Percentiles rank a stretch among this genome's conserved stretches.
phyloP scores from a whole-genome alignment of 2,888 invertebrate genomes.

The Scaptomyza cyrtandrae region DNA sequence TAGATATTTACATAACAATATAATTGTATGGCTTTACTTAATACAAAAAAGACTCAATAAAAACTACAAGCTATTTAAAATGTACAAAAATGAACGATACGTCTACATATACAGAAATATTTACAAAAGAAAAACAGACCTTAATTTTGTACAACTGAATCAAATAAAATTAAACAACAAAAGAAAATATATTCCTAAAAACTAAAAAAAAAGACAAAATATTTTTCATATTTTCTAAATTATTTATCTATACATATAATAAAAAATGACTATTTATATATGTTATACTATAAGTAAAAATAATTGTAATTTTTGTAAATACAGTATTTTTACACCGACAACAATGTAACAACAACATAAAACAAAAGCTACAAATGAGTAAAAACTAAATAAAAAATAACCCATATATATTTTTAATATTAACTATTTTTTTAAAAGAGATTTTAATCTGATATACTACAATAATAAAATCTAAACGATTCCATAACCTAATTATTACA shows the following conservation, averaged over 20 bases:
- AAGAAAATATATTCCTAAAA: constrained; percentile 69
- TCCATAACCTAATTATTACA: constrained; percentile 44
- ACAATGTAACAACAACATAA: constrained; percentile 32
- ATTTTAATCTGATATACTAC: constrained; percentile 65
- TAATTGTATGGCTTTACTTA: constrained; percentile 44
- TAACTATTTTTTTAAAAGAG: constrained; percentile 71
- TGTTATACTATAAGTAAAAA: constrained; percentile 69
- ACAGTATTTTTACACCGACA: constrained; percentile 75
- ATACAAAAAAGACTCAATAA: constrained; percentile 38
- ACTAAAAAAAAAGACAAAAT: constrained; percentile 56
- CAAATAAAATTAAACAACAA: constrained; percentile 47
- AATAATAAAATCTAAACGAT: constrained; percentile 63
- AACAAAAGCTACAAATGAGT: constrained; percentile 39
- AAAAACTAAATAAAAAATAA: constrained; percentile 39
- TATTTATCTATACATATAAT: constrained; percentile 69
- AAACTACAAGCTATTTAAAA: constrained; percentile 26
- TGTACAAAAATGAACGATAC: constrained; percentile 56
- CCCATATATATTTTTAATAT: constrained; percentile 56
- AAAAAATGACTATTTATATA: constrained; percentile 77
- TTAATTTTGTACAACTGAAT: constrained; percentile 74
- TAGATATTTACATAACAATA: not conserved
- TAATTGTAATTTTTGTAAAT: constrained; percentile 74
- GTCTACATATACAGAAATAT: constrained; percentile 58
- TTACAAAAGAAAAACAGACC: constrained; percentile 51
- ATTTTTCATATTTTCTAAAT: constrained; percentile 80